These are phyloP conservation scores for Agriopis leucophaearia DNA, from an alignment of 2,888 invertebrate genomes.

Conservation along the genomic window DNA sequence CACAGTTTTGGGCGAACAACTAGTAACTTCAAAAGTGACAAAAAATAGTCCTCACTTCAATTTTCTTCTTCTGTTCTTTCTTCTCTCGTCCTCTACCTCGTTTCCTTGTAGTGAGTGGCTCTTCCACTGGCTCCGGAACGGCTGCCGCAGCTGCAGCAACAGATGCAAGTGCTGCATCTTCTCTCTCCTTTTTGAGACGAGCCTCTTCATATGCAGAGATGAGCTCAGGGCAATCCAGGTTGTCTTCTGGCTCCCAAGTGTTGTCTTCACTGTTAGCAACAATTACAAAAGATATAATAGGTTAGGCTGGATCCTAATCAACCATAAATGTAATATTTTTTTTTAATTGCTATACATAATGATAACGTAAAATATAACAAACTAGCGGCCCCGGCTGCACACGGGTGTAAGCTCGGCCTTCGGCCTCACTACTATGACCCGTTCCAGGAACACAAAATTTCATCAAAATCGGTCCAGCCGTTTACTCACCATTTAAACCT, in stretches of 20 bases:
- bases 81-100: conserved; percentile 30
- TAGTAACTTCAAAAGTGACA: too few species aligned
- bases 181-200: conserved; percentile 75
- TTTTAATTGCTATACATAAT: too few species aligned
- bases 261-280: conserved; percentile 88
- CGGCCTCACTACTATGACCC: too few species aligned
- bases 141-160: conserved; percentile 42
- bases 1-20: too few species aligned
- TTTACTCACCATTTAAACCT: too few species aligned
- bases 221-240: conserved; percentile 91
- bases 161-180: conserved; percentile 52
- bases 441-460: too few species aligned
- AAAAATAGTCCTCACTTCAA: conserved; percentile 50
- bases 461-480: too few species aligned
- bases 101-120: conserved; percentile 63
- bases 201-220: conserved; percentile 91
- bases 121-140: conserved; percentile 60
- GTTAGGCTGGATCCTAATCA: not conserved
- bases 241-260: conserved; percentile 94
- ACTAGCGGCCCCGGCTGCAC: too few species aligned
- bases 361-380: too few species aligned
- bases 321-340: not conserved
- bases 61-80: conserved; percentile 68
- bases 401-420: too few species aligned
- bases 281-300: not conserved